A percentile compares a stretch with the other conserved stretches of the same genome.
These are phyloP conservation scores for Poecilia gillii DNA, from an alignment of 2,797 vertebrate species.

Conservation along the genomic window DNA sequence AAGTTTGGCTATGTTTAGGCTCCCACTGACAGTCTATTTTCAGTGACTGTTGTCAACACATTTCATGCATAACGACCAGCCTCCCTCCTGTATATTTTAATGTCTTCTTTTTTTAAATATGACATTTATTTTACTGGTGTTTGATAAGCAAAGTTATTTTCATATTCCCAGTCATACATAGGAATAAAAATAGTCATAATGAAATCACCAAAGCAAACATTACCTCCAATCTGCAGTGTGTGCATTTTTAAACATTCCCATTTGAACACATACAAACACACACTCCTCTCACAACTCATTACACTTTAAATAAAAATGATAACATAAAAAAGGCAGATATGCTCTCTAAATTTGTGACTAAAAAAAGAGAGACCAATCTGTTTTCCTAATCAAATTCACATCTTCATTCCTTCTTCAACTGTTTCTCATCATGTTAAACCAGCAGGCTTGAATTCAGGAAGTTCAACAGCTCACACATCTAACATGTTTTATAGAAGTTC, in stretches of 20 bases:
- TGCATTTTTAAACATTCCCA: not conserved
- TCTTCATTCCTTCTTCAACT: constrained; percentile 4
- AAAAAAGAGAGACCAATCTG: constrained; percentile 24
- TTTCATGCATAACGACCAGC: not conserved
- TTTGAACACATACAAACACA: not conserved
- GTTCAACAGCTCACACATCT: constrained; percentile 38
- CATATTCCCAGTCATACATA: not conserved
- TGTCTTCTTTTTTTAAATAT: too few species aligned
- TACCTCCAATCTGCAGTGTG: not conserved
- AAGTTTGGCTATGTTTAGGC: not conserved
- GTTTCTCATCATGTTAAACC: constrained; percentile 25
- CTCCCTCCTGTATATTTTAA: not conserved
- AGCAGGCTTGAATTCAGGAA: constrained; percentile 26
- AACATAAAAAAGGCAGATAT: constrained; percentile 7
- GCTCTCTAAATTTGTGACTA: constrained; percentile 17
- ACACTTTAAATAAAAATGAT: constrained; percentile 5
- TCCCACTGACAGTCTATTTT: not conserved
- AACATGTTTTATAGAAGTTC: constrained; percentile 34
- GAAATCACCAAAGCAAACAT: not conserved
- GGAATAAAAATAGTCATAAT: not conserved
- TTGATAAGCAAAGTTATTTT: not conserved
- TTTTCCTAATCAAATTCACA: constrained; percentile 19
- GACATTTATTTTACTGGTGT: not conserved
- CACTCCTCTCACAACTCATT: not conserved
- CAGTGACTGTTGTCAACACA: not conserved